Percentiles rank a stretch among this genome's conserved stretches.
phyloP scores from a whole-genome alignment of 2,888 invertebrate species.

The Phania funesta region DNA sequence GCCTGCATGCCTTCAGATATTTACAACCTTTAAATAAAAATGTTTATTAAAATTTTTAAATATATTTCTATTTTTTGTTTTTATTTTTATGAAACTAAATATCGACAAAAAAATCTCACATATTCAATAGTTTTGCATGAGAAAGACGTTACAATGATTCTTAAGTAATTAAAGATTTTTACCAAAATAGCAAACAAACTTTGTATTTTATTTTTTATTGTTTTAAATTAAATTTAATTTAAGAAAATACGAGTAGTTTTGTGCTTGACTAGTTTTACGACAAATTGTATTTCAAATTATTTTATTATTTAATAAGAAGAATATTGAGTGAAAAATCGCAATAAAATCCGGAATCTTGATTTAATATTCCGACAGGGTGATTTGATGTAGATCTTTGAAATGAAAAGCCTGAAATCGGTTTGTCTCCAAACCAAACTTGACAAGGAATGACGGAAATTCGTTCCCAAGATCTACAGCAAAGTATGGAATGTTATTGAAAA shows the following conservation, averaged over 20 bases:
- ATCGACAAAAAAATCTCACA: constrained; percentile 62
- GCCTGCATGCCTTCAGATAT: too few relatives aligned
- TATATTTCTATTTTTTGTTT: constrained; percentile 15
- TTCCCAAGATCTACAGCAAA: too few relatives aligned
- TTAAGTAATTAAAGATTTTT: constrained; percentile 72
- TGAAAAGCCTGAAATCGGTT: too few relatives aligned
- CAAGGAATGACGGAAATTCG: too few relatives aligned
- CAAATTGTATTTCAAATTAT: constrained; percentile 23
- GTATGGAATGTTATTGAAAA: too few relatives aligned
- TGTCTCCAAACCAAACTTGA: too few relatives aligned
- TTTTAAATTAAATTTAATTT: constrained; percentile 22
- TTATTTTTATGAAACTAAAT: constrained; percentile 38
- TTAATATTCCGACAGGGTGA: too few relatives aligned
- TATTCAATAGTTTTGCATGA: not conserved
- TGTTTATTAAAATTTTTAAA: not conserved
- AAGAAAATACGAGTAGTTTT: constrained; percentile 29
- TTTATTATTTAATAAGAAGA: not conserved
- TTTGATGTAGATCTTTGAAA: too few relatives aligned
- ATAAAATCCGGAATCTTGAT: too few relatives aligned
- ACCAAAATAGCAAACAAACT: constrained; percentile 72
- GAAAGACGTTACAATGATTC: constrained; percentile 51
- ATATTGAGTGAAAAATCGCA: too few relatives aligned
- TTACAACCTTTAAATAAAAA: not conserved
- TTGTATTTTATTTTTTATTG: constrained; percentile 6
- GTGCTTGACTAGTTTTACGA: constrained; percentile 64